Base-by-base conservation (phyloP, 2,888 invertebrate species). In the Chrysolina haemoptera region DNA sequence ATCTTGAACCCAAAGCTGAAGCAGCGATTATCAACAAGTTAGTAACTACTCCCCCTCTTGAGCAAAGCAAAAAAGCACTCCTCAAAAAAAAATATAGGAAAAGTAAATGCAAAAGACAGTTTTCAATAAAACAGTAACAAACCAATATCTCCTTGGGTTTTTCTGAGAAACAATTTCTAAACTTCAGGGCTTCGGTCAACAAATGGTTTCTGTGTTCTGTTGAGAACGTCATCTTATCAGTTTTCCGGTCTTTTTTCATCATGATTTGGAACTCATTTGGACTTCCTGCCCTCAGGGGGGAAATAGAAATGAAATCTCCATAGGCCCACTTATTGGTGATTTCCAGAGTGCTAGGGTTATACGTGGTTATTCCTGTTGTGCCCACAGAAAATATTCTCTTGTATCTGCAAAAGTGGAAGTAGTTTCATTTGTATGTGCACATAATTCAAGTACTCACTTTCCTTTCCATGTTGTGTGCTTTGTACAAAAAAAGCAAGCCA, bases 401-500 rank as follows among this genome's bases (percentile, higher is more conserved):
- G 89, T 99, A 99, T 86, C 95, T 95, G 59, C 59, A 59, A 59
- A 4, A 14, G 22, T 14, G 2, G 3, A 35, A 59, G 18, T 53
- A 59, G 10, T 53, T 41, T 46, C n/a, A 11, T 65, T 35, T 35
- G 9, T 18, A 41, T 46, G 14, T 67, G 41, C 10, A 22, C 27
- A 67, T 1, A 72, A 41, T 55, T 16, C 20, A 62, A 46, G 16
- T 71, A 89, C 93, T 91, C 89, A 95, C 94, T 96, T 98, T 87
- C 99, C 99, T 89, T 98, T 98, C 99, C 99, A 99, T 35, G 95
- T 97, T 18, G 96, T 97, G 88, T 98, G 98, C 89, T 99, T 99
- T 46, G 96, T 98, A 86, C 98, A 98, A 86, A 97, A 93, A 90
- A 97, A 99, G 87, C 98, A 98, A 80, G 97, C 96, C 87, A 98